Base-by-base conservation (phyloP, 2,888 invertebrate species). In the Coecobrya sp. region DNA sequence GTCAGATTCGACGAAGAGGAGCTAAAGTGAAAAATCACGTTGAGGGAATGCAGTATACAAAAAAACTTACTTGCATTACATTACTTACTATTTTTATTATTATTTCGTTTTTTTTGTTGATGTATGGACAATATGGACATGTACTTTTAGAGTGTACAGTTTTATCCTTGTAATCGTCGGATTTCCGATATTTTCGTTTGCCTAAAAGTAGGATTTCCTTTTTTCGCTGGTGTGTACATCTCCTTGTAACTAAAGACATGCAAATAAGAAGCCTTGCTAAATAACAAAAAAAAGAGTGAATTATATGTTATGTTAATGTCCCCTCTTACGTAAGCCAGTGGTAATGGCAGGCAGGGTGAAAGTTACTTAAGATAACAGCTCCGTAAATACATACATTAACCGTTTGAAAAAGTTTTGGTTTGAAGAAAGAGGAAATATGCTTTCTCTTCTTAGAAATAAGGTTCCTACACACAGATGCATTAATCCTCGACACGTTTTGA, bases 121-220 rank as follows among this genome's bases (percentile, higher is more conserved):
- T 7, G 5, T 59, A 59, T 7, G 59, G 55, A n/a, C 55, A 16
- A 3, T 13, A 16, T 16, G 13, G 19, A 68, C n/a, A 8, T 68
- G 25, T 30, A 59, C 11, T 22, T 19, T 11, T 36, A 68, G 36
- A 36, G 36, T 7, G 36, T 7, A 36, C 36, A 36, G 36, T 36
- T 36, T 68, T 68, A 16, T 5, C 2, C 68, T 68, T 13, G 30
- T 36, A 68, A 68, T 68, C 68, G 68, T 68, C 68, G 68, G 68
- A 68, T n/a, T 36, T 68, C 68, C 68, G 68, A 27, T 36, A 68
- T 68, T 68, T 30, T 30, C 27, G 19, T n/a, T 36, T 16, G 25
- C 16, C 68, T 68, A 2, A 36, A 68, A 36, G 27, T 13, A 59
- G 59, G 16, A n/a, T n/a, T 68, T 59, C 59, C 59, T 19, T 68